Evolutionary conservation across 92 coral and sea anemone genomes (phyloP).

Genomic region (Phenganax subtilis): DNA sequence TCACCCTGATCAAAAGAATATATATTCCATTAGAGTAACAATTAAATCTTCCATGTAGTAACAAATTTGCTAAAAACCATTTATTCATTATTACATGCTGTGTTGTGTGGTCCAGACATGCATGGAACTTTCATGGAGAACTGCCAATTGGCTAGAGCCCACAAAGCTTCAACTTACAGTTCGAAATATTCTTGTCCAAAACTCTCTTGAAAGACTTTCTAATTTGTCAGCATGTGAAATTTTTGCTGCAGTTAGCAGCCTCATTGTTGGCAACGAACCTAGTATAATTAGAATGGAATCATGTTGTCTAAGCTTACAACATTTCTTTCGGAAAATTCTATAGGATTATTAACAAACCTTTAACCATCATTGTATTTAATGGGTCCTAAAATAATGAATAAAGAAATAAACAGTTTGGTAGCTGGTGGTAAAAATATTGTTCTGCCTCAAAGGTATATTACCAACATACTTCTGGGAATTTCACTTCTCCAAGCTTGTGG

Average conservation of each 20-base stretch:
- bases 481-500: slow-evolving; percentile 58
- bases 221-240: slow-evolving; percentile 60
- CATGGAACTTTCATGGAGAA: too few relatives aligned
- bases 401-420: not conserved
- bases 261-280: slow-evolving; percentile 84
- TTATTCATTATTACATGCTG: not conserved
- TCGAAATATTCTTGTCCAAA: slow-evolving; percentile 73
- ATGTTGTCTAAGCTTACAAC: too few relatives aligned
- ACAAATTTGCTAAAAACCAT: not conserved
- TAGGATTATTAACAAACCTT: not conserved
- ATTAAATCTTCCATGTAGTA: not conserved
- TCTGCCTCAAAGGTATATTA: too few relatives aligned
- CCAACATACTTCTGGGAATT: slow-evolving; percentile 60
- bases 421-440: not conserved
- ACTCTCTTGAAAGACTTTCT: slow-evolving; percentile 66
- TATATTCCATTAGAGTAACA: too few relatives aligned
- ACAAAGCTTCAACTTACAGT: not conserved
- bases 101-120: too few relatives aligned
- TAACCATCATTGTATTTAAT: not conserved
- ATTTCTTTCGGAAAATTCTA: too few relatives aligned
- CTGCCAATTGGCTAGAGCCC: too few relatives aligned
- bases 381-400: slow-evolving; percentile 23
- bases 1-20: slow-evolving; percentile 55
- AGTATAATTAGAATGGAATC: not conserved
- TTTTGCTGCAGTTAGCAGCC: slow-evolving; percentile 70